Evolutionary conservation across 2,797 vertebrate species (phyloP).

Genomic region (Borostomias antarcticus): DNA sequence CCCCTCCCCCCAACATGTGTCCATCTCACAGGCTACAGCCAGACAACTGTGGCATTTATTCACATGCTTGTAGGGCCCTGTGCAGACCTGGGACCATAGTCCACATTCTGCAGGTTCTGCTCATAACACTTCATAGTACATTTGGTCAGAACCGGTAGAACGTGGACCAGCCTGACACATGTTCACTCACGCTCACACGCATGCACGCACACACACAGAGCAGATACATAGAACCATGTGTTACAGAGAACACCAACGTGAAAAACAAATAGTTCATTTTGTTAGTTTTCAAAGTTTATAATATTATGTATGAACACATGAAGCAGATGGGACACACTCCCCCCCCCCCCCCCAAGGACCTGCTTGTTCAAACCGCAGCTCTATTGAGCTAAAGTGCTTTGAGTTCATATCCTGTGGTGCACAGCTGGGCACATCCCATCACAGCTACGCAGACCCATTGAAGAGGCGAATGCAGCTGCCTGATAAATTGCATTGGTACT

Average conservation of each 20-base stretch:
- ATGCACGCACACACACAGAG: neutral
- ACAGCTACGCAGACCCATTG: neutral
- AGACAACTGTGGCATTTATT: constrained; percentile 27
- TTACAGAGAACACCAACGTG: constrained; percentile 23
- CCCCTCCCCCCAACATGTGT: neutral
- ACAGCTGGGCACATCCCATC: constrained; percentile 10
- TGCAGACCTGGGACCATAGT: too few relatives aligned
- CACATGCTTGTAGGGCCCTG: constrained; percentile 25
- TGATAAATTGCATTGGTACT: constrained; percentile 3
- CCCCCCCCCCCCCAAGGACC: neutral
- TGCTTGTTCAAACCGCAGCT: constrained; percentile 31
- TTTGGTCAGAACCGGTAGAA: neutral
- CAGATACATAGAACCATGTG: neutral
- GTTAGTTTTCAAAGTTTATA: neutral
- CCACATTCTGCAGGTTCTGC: too few relatives aligned
- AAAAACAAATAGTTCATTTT: constrained; percentile 11
- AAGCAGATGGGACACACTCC: constrained; percentile 5
- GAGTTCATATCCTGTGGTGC: constrained; percentile 5
- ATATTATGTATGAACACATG: constrained; percentile 14
- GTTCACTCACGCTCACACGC: constrained; percentile 1
- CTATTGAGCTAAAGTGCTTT: constrained; percentile 24
- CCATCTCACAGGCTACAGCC: constrained; percentile 14
- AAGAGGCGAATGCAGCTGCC: neutral
- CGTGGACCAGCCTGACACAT: neutral
- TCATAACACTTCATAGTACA: too few relatives aligned